Percentiles rank a stretch among this genome's conserved stretches.
Evolutionary conservation across 2,888 invertebrate species (phyloP).

Genomic region (Acronicta aceris): DNA sequence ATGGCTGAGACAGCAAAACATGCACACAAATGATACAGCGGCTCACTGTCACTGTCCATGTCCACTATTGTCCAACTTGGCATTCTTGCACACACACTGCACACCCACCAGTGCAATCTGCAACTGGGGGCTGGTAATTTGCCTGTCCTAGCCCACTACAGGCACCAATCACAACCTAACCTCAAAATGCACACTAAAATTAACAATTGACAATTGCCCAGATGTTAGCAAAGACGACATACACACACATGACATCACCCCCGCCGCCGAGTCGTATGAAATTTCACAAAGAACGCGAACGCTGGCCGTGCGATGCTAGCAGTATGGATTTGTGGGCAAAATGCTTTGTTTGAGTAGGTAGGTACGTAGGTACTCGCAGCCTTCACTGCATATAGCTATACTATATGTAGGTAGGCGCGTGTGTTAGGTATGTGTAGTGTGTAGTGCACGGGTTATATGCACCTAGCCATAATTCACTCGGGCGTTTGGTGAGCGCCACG

Average conservation of each 20-base stretch:
- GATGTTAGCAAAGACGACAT: slow-evolving; percentile 78
- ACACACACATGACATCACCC: slow-evolving; percentile 76
- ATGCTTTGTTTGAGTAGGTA: slow-evolving; percentile 87
- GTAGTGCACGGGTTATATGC: slow-evolving; percentile 78
- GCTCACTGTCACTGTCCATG: slow-evolving; percentile 63
- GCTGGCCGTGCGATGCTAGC: slow-evolving; percentile 71
- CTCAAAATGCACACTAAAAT: slow-evolving; percentile 83
- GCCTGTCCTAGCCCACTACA: slow-evolving; percentile 56
- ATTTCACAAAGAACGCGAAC: slow-evolving; percentile 78
- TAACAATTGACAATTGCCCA: slow-evolving; percentile 79
- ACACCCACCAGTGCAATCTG: slow-evolving; percentile 45
- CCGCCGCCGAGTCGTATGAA: slow-evolving; percentile 68
- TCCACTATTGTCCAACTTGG: slow-evolving; percentile 50
- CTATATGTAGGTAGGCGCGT: slow-evolving; percentile 78
- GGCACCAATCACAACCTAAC: slow-evolving; percentile 81
- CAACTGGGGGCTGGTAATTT: slow-evolving; percentile 31
- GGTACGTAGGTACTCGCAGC: slow-evolving; percentile 84
- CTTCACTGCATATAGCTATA: slow-evolving; percentile 82
- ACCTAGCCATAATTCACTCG: slow-evolving; percentile 81
- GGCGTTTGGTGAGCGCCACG: slow-evolving; percentile 68
- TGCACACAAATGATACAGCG: slow-evolving; percentile 51
- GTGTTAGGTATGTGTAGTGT: slow-evolving; percentile 70
- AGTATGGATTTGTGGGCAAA: slow-evolving; percentile 82
- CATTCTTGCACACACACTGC: slow-evolving; percentile 66
- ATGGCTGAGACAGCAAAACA: slow-evolving; percentile 51